These are phyloP conservation scores for Tragopan temminckii DNA, from an alignment of 2,797 vertebrate species.

Conservation along the genomic window DNA sequence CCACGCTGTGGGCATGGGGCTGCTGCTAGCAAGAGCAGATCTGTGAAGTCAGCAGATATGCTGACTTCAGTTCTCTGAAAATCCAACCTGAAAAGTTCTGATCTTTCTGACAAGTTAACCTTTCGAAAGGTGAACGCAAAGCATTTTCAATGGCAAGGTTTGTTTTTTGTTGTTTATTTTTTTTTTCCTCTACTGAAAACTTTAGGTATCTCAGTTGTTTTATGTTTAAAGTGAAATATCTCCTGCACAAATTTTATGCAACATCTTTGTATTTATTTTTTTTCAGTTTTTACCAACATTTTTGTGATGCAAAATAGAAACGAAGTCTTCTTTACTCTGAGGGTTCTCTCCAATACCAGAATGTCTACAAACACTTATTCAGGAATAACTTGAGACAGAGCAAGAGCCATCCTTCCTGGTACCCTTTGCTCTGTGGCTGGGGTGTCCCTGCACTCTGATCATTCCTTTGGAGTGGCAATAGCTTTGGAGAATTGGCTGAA, in stretches of 20 bases:
- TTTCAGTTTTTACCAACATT: not conserved
- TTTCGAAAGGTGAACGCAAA: not conserved
- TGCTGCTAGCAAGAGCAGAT: accelerated
- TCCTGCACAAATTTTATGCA: not conserved
- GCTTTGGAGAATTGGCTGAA: not conserved
- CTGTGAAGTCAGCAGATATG: not conserved
- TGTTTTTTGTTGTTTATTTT: not conserved
- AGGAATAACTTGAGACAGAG: not conserved
- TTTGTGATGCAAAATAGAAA: not conserved
- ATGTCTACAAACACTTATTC: not conserved
- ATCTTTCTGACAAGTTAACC: not conserved
- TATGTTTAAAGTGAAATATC: not conserved
- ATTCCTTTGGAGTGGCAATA: not conserved
- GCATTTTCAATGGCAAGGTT: not conserved
- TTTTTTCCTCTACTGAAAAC: not conserved
- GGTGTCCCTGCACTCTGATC: not conserved
- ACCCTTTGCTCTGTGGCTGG: not conserved
- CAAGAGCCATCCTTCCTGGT: not conserved
- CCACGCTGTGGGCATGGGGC: not conserved
- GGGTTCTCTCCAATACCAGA: not conserved
- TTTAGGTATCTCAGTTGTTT: not conserved
- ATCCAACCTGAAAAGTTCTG: not conserved
- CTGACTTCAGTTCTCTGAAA: conserved; percentile 4
- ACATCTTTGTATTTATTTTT: not conserved
- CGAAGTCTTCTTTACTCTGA: not conserved